phyloP scores from a whole-genome alignment of 2,888 invertebrate genomes.

The Diaphora mendica region DNA sequence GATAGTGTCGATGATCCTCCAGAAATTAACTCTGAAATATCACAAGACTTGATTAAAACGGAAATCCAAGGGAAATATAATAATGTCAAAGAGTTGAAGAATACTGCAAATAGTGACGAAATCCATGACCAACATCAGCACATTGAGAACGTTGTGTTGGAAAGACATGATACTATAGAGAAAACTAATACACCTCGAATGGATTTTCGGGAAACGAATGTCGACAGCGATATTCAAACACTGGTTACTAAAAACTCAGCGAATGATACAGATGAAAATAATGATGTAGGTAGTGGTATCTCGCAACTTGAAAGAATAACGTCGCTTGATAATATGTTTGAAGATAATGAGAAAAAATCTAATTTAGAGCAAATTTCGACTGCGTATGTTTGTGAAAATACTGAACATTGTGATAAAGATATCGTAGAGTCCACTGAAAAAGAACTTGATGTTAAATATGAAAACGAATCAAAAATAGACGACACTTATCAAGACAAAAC shows the following conservation, averaged over 20 bases:
- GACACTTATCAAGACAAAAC: slow-evolving; percentile 10
- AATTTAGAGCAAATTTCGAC: not conserved
- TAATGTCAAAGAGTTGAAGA: not conserved
- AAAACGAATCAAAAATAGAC: not conserved
- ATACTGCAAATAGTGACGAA: not conserved
- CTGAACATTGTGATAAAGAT: slow-evolving; percentile 14
- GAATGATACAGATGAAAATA: slow-evolving; percentile 9
- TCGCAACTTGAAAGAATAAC: slow-evolving; percentile 1
- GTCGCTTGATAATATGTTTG: not conserved
- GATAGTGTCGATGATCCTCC: not conserved
- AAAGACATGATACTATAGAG: not conserved
- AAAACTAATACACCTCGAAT: not conserved
- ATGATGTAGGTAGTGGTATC: slow-evolving; percentile 4
- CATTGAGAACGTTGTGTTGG: not conserved
- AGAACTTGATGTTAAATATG: not conserved
- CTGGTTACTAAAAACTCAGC: slow-evolving; percentile 32
- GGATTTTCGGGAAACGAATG: slow-evolving; percentile 13
- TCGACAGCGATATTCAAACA: slow-evolving; percentile 32
- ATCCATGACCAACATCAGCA: not conserved
- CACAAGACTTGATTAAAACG: not conserved
- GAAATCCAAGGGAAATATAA: not conserved
- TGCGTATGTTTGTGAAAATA: not conserved
- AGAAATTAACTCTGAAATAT: not conserved
- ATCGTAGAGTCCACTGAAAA: slow-evolving; percentile 15
- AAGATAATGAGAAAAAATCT: slow-evolving; percentile 8